Conservation (phyloP, 2,888 invertebrate species). For the Automeris io region DNA sequence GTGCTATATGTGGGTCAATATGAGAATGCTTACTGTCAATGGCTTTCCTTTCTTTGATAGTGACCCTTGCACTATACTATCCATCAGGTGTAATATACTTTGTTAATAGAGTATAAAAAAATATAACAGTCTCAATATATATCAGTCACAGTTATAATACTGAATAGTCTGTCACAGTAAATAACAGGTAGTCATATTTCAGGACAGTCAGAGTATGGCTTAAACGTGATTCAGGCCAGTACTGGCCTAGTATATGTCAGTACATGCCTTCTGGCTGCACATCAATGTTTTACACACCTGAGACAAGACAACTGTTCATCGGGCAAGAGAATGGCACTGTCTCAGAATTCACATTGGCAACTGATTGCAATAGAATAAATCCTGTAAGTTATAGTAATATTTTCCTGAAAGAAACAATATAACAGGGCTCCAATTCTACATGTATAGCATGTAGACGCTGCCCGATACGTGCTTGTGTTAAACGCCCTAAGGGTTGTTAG, state of each 20-base stretch:
- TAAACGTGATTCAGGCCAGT: constrained; percentile 97
- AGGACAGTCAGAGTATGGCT: constrained; percentile 98
- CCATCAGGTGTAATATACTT: no score
- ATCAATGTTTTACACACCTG: constrained; percentile 90
- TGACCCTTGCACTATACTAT: no score
- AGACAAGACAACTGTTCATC: constrained; percentile 92
- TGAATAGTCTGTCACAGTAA: background rate
- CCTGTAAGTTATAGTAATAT: constrained; percentile 66
- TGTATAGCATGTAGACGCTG: no score
- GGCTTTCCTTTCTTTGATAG: no score
- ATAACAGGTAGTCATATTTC: constrained; percentile 10
- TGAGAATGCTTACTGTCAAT: no score
- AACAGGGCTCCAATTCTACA: no score
- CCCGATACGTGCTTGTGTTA: no score
- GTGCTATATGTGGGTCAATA: no score
- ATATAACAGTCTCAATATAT: background rate
- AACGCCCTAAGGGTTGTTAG: no score
- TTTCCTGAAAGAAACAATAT: no score
- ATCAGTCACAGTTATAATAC: background rate
- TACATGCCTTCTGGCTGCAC: constrained; percentile 96
- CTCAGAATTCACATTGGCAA: constrained; percentile 91
- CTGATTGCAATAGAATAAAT: constrained; percentile 96
- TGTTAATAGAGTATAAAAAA: no score
- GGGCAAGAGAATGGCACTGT: constrained; percentile 97
- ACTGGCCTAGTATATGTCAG: constrained; percentile 99